These are phyloP conservation scores for Micronycteris hirsuta DNA, from an alignment of 2,113 vertebrate genomes.

Conservation along the genomic window DNA sequence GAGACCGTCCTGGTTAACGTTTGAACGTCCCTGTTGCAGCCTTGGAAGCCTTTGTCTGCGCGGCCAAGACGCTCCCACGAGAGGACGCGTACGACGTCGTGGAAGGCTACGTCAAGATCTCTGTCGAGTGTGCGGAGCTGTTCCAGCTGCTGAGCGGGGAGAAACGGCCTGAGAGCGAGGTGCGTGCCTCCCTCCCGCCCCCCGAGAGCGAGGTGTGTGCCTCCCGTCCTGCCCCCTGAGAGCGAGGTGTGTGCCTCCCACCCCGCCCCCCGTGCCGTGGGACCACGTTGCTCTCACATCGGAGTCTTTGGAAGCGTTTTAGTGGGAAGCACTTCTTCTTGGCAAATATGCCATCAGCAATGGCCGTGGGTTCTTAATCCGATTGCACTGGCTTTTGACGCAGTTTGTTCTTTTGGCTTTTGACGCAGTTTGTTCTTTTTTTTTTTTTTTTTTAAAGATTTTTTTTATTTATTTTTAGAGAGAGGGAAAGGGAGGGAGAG, in stretches of 20 bases:
- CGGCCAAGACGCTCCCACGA: slow-evolving; percentile 85
- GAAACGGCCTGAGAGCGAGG: slow-evolving; percentile 85
- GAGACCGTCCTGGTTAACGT: not conserved
- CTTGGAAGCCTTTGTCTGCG: slow-evolving; percentile 86
- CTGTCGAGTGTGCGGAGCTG: slow-evolving; percentile 92
- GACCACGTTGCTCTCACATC: not conserved
- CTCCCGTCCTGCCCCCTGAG: too few species aligned
- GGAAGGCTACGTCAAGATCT: slow-evolving; percentile 94
- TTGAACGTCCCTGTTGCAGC: slow-evolving; percentile 75
- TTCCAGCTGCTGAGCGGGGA: slow-evolving; percentile 90
- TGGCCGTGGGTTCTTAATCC: not conserved
- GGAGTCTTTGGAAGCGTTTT: not conserved
- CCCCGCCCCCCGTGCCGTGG: not conserved
- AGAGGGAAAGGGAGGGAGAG: too few species aligned
- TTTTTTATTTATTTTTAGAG: too few species aligned
- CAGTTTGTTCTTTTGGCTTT: too few species aligned
- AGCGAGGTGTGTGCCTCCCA: slow-evolving; percentile 84
- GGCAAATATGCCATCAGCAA: not conserved
- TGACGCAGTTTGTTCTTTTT: too few species aligned
- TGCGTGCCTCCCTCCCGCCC: slow-evolving; percentile 78
- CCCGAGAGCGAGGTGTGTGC: slow-evolving; percentile 86
- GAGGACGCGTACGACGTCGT: slow-evolving; percentile 89
- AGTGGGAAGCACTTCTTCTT: not conserved
- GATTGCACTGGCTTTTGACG: not conserved
- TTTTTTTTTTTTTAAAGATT: too few species aligned